Percentiles rank a stretch among this genome's conserved stretches.
Evolutionary conservation across 2,113 vertebrate genomes (phyloP).

Genomic region (Nyctereutes procyonoides): DNA sequence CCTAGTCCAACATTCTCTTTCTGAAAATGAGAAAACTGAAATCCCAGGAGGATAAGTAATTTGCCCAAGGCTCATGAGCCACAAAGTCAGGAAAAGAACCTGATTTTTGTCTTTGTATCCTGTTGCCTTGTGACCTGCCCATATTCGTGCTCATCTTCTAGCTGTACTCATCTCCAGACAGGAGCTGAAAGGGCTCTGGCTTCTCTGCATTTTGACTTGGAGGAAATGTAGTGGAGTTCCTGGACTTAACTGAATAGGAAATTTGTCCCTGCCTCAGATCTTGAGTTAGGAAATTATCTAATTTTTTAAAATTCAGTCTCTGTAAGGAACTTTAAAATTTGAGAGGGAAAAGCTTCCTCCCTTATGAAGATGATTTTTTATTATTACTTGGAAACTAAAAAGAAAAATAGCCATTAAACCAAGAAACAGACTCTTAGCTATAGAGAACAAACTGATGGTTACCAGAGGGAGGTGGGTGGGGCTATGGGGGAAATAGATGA

Average conservation of each 20-base stretch:
- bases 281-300: neutral
- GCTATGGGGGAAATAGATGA: neutral
- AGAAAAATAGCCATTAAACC: neutral
- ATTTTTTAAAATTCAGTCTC: slow-evolving; percentile 27
- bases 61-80: neutral
- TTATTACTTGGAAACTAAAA: slow-evolving; percentile 4
- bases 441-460: neutral
- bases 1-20: slow-evolving; percentile 38
- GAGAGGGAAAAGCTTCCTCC: neutral
- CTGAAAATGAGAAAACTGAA: slow-evolving; percentile 59
- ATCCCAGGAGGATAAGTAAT: neutral
- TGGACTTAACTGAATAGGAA: neutral
- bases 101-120: neutral
- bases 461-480: neutral
- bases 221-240: slow-evolving; percentile 7
- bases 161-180: neutral
- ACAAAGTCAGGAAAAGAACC: neutral
- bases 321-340: neutral
- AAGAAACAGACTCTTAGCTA: neutral
- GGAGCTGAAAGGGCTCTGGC: neutral
- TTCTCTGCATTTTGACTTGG: neutral
- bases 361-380: slow-evolving; percentile 20
- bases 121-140: neutral
- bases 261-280: neutral
- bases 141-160: neutral